Base-by-base conservation (phyloP, 2,888 invertebrate species). In the Leucophenga maculata region DNA sequence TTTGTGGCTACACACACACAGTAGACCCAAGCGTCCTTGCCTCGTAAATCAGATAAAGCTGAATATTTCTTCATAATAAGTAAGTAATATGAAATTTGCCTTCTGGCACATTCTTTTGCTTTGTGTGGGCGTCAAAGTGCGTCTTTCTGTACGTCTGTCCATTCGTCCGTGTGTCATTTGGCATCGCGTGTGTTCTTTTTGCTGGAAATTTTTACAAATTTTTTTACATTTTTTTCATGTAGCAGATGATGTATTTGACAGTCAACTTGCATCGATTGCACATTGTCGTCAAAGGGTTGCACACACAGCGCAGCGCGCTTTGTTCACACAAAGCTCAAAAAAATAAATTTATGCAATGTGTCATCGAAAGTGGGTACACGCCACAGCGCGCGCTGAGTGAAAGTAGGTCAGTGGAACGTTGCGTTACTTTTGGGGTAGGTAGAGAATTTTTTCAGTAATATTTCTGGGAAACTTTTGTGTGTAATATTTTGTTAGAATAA, bases 241-340 rank as follows among this genome's bases (percentile, higher is more conserved):
- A 39, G 44, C 62, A 32, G 46, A 62, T 62, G 62, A 62, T 44
- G 46, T n/a, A 62, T 62, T 44, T 62, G 62, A 60, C 60, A 60
- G 62, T 46, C 20, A 9, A 6, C 3, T 50, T 22, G 54, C 20
- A 54, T 11, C 54, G 20, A 39, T 39, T 39, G 39, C 11, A 9
- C 39, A 39, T 39, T 39, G 39, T 39, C 50, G 50, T 16, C 50
- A 50, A 59, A 59, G 57, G 57, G 57, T 59, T 59, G 57, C 57
- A 22, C 31, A n/a, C n/a, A n/a, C n/a, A n/a, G n/a, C n/a, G n/a
- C n/a, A n/a, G 1, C 57, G 57, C n/a, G n/a, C 57, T 31, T 59
- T 59, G 46, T 62, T 62, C 13, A 22, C 1, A 31, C 32, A 54
- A 39, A 39, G 18, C 20, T 50, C n/a, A n/a, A 22, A 55, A n/a